These are phyloP conservation scores for Lochmaea capreae DNA, from an alignment of 2,888 invertebrate genomes.

Conservation along the genomic window DNA sequence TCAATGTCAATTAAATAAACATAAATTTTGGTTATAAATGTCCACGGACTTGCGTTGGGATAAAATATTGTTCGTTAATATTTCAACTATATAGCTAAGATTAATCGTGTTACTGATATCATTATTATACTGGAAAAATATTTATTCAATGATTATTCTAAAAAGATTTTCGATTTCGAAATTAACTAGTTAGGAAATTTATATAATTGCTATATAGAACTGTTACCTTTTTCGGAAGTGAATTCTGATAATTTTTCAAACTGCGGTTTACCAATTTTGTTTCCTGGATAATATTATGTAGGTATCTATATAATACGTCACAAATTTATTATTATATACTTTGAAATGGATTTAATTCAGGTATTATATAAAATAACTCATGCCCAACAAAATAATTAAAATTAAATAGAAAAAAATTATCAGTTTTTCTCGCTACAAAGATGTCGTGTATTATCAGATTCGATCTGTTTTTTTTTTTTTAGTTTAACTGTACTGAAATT, in stretches of 20 bases:
- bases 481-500: constrained; percentile 42
- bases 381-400: background rate
- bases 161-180: background rate
- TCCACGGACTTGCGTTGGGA: constrained; percentile 7
- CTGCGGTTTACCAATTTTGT: constrained; percentile 50
- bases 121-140: constrained; percentile 20
- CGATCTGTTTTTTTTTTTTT: constrained; percentile 19
- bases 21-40: constrained; percentile 35
- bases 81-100: constrained; percentile 21
- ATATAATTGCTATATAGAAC: too few species aligned
- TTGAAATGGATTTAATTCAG: background rate
- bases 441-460: constrained; percentile 17
- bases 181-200: too few species aligned
- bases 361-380: background rate
- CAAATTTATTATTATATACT: background rate
- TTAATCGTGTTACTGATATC: constrained; percentile 22
- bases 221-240: constrained; percentile 35
- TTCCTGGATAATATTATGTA: constrained; percentile 45
- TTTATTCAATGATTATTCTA: background rate
- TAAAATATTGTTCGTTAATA: constrained; percentile 33
- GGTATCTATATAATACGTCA: background rate
- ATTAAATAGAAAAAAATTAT: constrained; percentile 6
- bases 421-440: constrained; percentile 29
- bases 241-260: constrained; percentile 39
- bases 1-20: constrained; percentile 42